phyloP scores from a whole-genome alignment of 2,113 vertebrate genomes.

The Pedionomus torquatus region DNA sequence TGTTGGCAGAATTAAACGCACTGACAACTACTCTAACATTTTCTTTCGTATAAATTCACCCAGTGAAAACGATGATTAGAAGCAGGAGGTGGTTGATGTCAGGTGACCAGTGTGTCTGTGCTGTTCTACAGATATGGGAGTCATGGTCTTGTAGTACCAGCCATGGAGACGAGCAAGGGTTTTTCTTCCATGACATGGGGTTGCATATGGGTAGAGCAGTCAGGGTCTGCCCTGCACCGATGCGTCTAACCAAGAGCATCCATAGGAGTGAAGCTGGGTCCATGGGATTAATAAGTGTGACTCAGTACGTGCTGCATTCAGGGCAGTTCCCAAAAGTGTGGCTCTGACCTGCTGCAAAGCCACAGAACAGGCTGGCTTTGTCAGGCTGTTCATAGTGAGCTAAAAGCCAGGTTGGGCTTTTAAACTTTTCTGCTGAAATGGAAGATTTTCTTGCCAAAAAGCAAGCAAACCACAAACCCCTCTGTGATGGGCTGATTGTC shows the following conservation, averaged over 20 bases:
- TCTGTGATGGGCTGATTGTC: not conserved
- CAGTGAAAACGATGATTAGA: not conserved
- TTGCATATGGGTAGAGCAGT: not conserved
- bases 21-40: not conserved
- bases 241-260: not conserved
- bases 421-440: not conserved
- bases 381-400: not conserved
- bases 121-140: not conserved
- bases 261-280: not conserved
- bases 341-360: not conserved
- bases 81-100: not conserved
- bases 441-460: not conserved
- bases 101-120: not conserved
- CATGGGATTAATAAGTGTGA: not conserved
- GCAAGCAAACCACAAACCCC: not conserved
- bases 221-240: not conserved
- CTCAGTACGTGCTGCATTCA: not conserved
- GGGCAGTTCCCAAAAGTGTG: not conserved
- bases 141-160: not conserved
- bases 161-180: not conserved
- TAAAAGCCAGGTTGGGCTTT: not conserved
- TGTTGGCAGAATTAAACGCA: not conserved
- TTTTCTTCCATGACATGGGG: rapidly evolving
- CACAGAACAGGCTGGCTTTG: not conserved
- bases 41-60: not conserved